These are phyloP conservation scores for Strix occidentalis DNA, from an alignment of 2,797 vertebrate species.

Conservation along the genomic window DNA sequence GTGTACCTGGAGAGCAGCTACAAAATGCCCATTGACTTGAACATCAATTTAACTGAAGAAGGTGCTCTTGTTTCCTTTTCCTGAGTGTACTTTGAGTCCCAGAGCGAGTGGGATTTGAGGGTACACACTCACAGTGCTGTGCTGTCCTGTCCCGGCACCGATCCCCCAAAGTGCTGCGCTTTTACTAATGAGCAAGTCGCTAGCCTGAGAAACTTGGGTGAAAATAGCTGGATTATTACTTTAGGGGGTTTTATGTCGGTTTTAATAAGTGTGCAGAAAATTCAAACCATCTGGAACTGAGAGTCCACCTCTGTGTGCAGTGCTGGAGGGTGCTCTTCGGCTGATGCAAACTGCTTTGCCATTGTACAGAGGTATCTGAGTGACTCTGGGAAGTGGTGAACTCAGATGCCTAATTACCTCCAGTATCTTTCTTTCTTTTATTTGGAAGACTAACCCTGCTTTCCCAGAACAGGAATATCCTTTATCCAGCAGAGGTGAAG, in stretches of 20 bases:
- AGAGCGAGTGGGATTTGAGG: not conserved
- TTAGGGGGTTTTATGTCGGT: not conserved
- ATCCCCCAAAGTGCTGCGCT: not conserved
- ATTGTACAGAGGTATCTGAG: not conserved
- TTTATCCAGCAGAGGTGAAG: not conserved
- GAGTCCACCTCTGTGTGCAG: not conserved
- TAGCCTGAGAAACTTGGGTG: not conserved
- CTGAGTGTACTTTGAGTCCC: not conserved
- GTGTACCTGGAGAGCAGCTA: not conserved
- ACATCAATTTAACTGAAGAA: not conserved
- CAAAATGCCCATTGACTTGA: not conserved
- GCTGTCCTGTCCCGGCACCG: fast-evolving
- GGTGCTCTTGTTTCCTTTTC: not conserved
- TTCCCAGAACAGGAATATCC: not conserved
- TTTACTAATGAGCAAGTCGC: not conserved
- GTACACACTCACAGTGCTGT: not conserved
- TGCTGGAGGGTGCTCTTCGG: not conserved
- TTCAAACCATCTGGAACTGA: not conserved
- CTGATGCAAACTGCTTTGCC: not conserved
- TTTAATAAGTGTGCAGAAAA: not conserved
- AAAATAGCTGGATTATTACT: not conserved
- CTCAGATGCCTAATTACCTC: not conserved
- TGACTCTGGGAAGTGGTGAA: not conserved
- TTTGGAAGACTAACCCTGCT: not conserved
- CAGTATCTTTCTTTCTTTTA: not conserved